Percentiles rank a stretch among this genome's conserved stretches.
Conservation (phyloP, 2,797 vertebrate species). For the Fistularia tabacaria region DNA sequence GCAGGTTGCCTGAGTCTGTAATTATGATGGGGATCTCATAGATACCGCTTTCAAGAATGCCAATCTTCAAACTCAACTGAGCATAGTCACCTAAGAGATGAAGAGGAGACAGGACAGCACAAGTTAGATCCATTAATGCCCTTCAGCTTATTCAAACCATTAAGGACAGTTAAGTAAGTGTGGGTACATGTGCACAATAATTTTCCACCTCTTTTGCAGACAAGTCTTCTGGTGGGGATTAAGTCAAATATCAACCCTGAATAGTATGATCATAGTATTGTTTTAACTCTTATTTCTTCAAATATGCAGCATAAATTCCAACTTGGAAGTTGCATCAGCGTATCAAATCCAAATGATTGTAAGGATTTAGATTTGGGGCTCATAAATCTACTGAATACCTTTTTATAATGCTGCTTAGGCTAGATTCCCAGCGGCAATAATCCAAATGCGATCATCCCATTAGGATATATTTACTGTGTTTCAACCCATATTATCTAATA, state of each 20-base stretch:
- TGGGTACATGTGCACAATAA: constrained; percentile 22
- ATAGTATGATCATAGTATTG: constrained; percentile 31
- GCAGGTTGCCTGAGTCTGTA: constrained; percentile 94
- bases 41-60: constrained; percentile 90
- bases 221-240: constrained; percentile 42
- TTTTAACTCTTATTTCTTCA: constrained; percentile 53
- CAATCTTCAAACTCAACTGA: constrained; percentile 87
- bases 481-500: constrained; percentile 45
- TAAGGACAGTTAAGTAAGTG: constrained; percentile 11
- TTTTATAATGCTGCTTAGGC: constrained; percentile 72
- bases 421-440: constrained; percentile 69
- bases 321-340: constrained; percentile 68
- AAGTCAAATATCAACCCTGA: constrained; percentile 28
- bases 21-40: constrained; percentile 93
- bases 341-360: constrained; percentile 65
- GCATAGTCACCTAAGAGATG: constrained; percentile 84
- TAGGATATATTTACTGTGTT: constrained; percentile 65
- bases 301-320: constrained; percentile 47
- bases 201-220: constrained; percentile 22
- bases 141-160: constrained; percentile 7
- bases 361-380: constrained; percentile 70
- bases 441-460: constrained; percentile 71
- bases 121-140: background rate
- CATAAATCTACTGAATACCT: constrained; percentile 68
- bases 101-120: constrained; percentile 9